These are phyloP conservation scores for Peromyscus nudipes DNA, from an alignment of 2,797 vertebrate genomes.

Conservation along the genomic window DNA sequence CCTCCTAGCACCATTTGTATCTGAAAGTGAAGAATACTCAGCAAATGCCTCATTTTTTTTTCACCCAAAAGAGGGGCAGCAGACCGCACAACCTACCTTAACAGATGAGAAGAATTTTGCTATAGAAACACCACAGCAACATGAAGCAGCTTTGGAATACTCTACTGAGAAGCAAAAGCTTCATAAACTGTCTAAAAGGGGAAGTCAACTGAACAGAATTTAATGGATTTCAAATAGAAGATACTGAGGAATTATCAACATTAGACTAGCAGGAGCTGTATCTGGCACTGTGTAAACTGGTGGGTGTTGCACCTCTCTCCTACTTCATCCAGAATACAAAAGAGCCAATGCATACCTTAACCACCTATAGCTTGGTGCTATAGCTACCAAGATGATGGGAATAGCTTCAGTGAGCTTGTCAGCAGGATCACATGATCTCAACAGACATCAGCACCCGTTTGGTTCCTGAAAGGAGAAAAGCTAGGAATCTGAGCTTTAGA, in stretches of 20 bases:
- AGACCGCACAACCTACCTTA: neutral
- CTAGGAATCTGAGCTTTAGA: neutral
- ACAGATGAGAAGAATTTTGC: neutral
- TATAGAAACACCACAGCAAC: neutral
- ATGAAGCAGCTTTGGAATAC: slow-evolving; percentile 66
- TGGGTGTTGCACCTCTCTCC: slow-evolving; percentile 89
- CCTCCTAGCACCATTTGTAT: neutral
- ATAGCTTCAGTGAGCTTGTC: slow-evolving; percentile 89
- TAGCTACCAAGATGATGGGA: slow-evolving; percentile 91
- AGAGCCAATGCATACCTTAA: slow-evolving; percentile 89
- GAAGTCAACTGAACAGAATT: neutral
- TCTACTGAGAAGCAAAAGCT: slow-evolving; percentile 41
- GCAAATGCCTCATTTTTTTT: rapidly evolving
- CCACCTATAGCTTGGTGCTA: slow-evolving; percentile 90
- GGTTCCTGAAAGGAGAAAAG: neutral
- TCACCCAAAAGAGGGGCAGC: neutral
- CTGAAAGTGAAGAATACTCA: neutral
- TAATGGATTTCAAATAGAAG: slow-evolving; percentile 13
- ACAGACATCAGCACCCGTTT: neutral
- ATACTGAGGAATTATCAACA: slow-evolving; percentile 70
- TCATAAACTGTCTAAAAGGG: neutral
- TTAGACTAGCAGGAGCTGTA: slow-evolving; percentile 86
- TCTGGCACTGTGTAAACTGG: slow-evolving; percentile 90
- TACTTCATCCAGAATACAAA: slow-evolving; percentile 91
- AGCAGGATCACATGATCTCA: neutral